Base-by-base conservation (phyloP, 2,888 invertebrate species). In the Heliconius hortense region DNA sequence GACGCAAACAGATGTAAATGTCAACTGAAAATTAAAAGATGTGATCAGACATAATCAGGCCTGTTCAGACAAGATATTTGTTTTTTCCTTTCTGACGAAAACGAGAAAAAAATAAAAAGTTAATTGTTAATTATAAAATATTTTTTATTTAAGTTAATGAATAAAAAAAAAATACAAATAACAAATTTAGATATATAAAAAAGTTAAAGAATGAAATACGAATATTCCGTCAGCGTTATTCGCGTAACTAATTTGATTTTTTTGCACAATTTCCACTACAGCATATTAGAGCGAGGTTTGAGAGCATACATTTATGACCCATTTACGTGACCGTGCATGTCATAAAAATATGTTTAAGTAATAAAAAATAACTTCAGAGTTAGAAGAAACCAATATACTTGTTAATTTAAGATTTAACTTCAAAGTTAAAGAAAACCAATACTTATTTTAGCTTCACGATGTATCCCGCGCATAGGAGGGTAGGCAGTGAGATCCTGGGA, bases 191-290 rank as follows among this genome's bases (percentile, higher is more conserved):
- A 39, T 59, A 28, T 59, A 24, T 48, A 70, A 60, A 70, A 39
- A 70, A 8, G 8, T 70, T 21, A n/a, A 59, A 35, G 26, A 71
- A 60, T 60, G 26, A 60, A 60, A 60, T 60, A 59, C 11, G 18
- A 18, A 18, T 48, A 60, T 39, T 60, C 59, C 26, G 18, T 39
- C 39, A 39, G 59, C 26, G 39, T 39, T 21, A 60, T 26, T 26
- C 24, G 60, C 60, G 59, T 26, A 71, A 59, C 59, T 31, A 24
- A 71, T 70, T 70, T 39, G 60, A 70, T 60, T 71, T 71, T 71
- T 59, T 60, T 35, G 21, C 71, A 39, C 60, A 43, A 60, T 60
- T 60, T 71, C 35, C 60, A 60, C 60, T 21, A 60, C 5, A 71
- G 26, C 26, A 60, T 71, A 71, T 60, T 60, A 71, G 60, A 60